Conservation (phyloP, 2,888 invertebrate genomes). For the Tenthredo distinguenda region DNA sequence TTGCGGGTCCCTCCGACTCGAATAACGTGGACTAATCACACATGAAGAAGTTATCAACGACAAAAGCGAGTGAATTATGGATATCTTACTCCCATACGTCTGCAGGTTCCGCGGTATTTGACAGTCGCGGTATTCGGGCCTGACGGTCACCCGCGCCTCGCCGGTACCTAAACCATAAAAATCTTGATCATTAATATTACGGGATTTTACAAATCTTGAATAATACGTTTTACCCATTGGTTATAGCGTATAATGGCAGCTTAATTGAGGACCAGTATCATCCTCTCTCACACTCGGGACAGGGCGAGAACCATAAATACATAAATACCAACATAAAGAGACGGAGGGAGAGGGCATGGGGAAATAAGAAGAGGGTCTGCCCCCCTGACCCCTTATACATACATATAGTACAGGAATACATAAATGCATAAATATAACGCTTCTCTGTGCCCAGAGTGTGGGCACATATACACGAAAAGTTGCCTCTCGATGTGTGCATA, state of each 20-base stretch:
- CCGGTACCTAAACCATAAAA: slow-evolving; percentile 62
- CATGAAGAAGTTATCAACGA: background rate
- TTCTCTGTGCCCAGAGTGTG: slow-evolving; percentile 43
- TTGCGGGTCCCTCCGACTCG: background rate
- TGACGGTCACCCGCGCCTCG: background rate
- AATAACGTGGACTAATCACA: background rate
- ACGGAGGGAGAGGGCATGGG: slow-evolving; percentile 1
- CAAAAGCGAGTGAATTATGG: background rate
- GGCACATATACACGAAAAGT: slow-evolving; percentile 23
- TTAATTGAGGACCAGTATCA: slow-evolving; percentile 72
- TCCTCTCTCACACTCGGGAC: slow-evolving; percentile 55
- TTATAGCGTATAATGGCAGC: slow-evolving; percentile 72
- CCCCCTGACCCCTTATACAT: slow-evolving; percentile 39
- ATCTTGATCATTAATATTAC: slow-evolving; percentile 70
- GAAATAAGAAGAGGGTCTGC: slow-evolving; percentile 51
- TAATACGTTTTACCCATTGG: slow-evolving; percentile 73
- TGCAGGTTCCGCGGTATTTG: background rate
- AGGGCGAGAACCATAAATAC: slow-evolving; percentile 63
- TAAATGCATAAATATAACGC: slow-evolving; percentile 71
- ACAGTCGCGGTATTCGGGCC: background rate
- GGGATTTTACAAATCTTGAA: slow-evolving; percentile 73
- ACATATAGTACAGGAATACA: slow-evolving; percentile 64
- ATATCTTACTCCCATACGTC: slow-evolving; percentile 3
- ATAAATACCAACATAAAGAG: slow-evolving; percentile 66
- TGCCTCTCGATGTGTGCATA: slow-evolving; percentile 29